Percentiles rank a stretch among this genome's conserved stretches.
These are phyloP conservation scores for Macrophya alboannulata DNA, from an alignment of 2,888 invertebrate species.

Conservation along the genomic window DNA sequence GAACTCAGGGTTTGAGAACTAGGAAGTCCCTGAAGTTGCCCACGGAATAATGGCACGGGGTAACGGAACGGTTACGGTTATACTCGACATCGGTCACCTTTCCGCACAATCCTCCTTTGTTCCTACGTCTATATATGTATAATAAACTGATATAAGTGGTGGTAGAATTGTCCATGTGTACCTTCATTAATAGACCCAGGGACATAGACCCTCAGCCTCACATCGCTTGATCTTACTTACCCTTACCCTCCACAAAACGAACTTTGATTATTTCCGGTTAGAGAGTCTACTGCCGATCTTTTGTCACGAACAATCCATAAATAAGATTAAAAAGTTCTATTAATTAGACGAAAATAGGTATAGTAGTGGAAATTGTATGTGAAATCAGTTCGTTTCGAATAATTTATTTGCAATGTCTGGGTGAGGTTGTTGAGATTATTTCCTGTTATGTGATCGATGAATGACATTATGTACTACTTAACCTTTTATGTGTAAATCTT, in stretches of 20 bases:
- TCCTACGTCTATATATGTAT: neutral
- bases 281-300: constrained; percentile 14
- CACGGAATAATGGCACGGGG: constrained; percentile 46
- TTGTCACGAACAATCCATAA: constrained; percentile 24
- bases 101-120: constrained; percentile 39
- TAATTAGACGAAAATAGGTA: neutral
- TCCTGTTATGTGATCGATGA: neutral
- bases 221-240: constrained; percentile 15
- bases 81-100: constrained; percentile 51
- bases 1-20: constrained; percentile 36
- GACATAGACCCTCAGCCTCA: neutral
- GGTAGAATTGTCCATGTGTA: neutral
- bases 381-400: neutral
- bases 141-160: constrained; percentile 14
- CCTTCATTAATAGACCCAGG: constrained; percentile 12
- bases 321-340: constrained; percentile 28
- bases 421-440: neutral
- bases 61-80: constrained; percentile 55
- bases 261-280: constrained; percentile 49
- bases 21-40: constrained; percentile 49
- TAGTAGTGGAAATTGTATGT: neutral
- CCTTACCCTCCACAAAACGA: constrained; percentile 9
- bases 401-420: neutral
- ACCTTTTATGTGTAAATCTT: neutral
- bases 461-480: neutral